Evolutionary conservation across 2,113 vertebrate genomes (phyloP), one percentile per base, ranked within the genome.

Genomic region (Fregetta grallaria): DNA sequence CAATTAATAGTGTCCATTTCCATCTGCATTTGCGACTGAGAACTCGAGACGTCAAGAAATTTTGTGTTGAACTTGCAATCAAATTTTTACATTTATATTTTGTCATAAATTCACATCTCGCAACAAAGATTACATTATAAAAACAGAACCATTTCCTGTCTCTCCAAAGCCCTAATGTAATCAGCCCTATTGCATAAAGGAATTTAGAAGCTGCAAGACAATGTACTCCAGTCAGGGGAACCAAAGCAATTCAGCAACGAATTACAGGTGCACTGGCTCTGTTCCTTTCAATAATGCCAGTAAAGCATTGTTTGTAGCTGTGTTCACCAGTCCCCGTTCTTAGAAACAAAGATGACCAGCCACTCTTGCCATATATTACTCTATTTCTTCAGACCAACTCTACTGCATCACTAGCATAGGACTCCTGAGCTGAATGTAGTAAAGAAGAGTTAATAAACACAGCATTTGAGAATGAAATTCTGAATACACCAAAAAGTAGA

Each of bases 291-390:
- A 34, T 15, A 74, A 34, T 29, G 5, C 21, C 49, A 86, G 30
- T 40, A 76, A 75, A 71, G 5, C 25, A 34, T 10, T 45, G 23
- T 38, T 73, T 58, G 20, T 27, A 58, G 44, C 18, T 82, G 17
- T 49, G 25, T 47, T 68, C 38, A 49, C 16, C 30, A 50, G 29
- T 17, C 25, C 38, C 25, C 3, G 0, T 52, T 67, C 30, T 40
- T 29, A 49, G 18, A 74, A 52, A 59, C 6, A 42, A 82, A 75
- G 40, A 25, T 50, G 34, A 74, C 20, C 16, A 52, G 27, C 30
- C 3, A 1, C 7, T 83, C 3, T 0, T 34, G 30, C 10, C 19
- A 17, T 36, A 20, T 10, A 34, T 53, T 20, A 70, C 13, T 70
- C 13, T 70, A 23, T n/a, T 50, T 38, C 52, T 71, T 18, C 45